Conservation (phyloP, 2,888 invertebrate species). For the Drosophila anceps region DNA sequence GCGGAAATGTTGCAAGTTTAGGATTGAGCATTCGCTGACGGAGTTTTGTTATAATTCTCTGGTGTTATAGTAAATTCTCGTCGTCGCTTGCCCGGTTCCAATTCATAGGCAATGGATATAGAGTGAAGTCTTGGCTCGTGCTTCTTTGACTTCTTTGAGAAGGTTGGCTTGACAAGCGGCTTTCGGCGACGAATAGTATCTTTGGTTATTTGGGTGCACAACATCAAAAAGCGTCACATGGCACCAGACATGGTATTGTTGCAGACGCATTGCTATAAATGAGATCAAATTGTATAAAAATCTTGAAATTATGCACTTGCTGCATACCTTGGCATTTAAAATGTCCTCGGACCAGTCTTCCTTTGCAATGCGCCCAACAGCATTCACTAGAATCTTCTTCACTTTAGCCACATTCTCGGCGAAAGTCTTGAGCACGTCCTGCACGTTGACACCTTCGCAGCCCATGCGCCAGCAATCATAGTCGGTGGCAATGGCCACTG, state of each 20-base stretch:
- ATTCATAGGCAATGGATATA: conserved; percentile 74
- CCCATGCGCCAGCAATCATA: conserved; percentile 98
- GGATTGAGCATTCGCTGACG: conserved; percentile 5
- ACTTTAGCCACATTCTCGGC: conserved; percentile 92
- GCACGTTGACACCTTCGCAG: conserved; percentile 88
- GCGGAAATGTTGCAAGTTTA: conserved; percentile 12
- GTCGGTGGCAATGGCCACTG: conserved; percentile 98
- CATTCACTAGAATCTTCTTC: conserved; percentile 89
- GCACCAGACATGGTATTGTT: conserved; percentile 81
- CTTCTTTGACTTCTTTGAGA: conserved; percentile 43
- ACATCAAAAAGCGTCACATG: conserved; percentile 81
- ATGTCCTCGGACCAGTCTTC: conserved; percentile 90
- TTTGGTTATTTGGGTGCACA: conserved; percentile 73
- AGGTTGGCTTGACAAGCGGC: conserved; percentile 36
- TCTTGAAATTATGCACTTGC: background rate
- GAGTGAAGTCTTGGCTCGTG: conserved; percentile 67
- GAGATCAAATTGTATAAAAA: background rate
- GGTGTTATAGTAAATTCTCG: conserved; percentile 29
- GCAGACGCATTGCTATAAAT: conserved; percentile 79
- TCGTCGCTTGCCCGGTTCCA: conserved; percentile 42
- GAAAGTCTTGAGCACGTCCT: conserved; percentile 92
- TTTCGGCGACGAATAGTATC: conserved; percentile 69
- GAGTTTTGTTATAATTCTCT: conserved; percentile 13
- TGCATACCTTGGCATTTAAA: conserved; percentile 88
- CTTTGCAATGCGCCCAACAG: conserved; percentile 90